Evolutionary conservation across 2,113 vertebrate genomes (phyloP), one percentile per base, ranked within the genome.

Genomic region (Zapus hudsonius): DNA sequence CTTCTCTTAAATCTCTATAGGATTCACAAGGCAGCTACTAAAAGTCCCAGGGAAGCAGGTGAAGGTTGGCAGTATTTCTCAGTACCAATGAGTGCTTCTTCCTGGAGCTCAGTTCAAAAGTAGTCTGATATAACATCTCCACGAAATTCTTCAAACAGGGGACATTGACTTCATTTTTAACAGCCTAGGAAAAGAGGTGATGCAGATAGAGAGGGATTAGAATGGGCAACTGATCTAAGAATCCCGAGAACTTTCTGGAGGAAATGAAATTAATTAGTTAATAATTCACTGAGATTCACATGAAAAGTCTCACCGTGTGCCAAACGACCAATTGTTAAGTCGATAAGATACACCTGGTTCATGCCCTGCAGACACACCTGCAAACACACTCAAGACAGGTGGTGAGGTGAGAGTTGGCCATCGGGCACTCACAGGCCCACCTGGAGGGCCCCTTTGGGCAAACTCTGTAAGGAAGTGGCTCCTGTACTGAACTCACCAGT

Each of bases 161-260:
- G 97, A 99, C 99, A 93, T 99, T 99, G 97, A 99, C 99, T 99
- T 99, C 99, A 96, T 99, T 99, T 98, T 99, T 99, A 98, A 99
- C 99, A 98, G 99, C 99, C 99, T 99, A 94, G 89, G 84, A 95
- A 96, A 95, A 96, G 97, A 83, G 87, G 97, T 80, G 16, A 94
- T 5, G 91, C 1, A 95, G 47, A 95, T 44, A 83, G 40, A 89
- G 57, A 95, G 36, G 7, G 67, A 84, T 94, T 91, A 86, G 67
- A 94, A 52, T 64, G 0, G 40, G 44, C 59, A 84, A 95, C 11
- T 10, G 31, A 78, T 3, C 5, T 27, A 11, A 89, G 36, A 76
- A 61, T 89, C 29, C 90, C 59, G 66, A 89, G 61, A 16, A 80
- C 29, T 79, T n/a, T 82, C 7, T 90, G 15, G 36, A 57, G 90